Conservation (phyloP, 2,113 vertebrate species). For the Zosterops hypoxanthus region DNA sequence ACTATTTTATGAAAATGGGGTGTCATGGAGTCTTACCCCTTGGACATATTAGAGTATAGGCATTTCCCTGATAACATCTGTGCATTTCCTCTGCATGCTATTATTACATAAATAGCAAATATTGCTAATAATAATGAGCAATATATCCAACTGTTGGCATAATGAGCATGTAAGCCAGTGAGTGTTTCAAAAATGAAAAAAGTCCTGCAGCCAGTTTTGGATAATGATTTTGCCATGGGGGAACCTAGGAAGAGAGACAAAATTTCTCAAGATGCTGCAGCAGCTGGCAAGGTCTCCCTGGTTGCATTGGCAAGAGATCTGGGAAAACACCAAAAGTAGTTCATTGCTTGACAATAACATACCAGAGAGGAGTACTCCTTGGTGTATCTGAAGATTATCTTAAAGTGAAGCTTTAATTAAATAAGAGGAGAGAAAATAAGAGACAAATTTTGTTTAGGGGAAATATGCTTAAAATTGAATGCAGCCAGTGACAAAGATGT, state of each 20-base stretch:
- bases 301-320: not conserved
- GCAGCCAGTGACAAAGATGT: not conserved
- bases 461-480: not conserved
- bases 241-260: not conserved
- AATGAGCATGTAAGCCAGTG: not conserved
- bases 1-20: not conserved
- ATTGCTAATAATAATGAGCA: not conserved
- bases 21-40: not conserved
- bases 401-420: constrained; percentile 10
- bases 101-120: not conserved
- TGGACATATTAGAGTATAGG: not conserved
- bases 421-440: not conserved
- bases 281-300: constrained; percentile 22
- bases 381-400: not conserved
- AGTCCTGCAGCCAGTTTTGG: not conserved
- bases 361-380: not conserved
- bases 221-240: not conserved
- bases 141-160: not conserved
- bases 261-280: constrained; percentile 3
- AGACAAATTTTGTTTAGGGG: not conserved
- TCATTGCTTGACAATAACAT: not conserved
- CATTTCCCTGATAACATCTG: not conserved
- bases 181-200: not conserved
- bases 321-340: not conserved
- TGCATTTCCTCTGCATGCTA: not conserved